phyloP scores from a whole-genome alignment of 2,113 vertebrate genomes.

The Heterotis niloticus region DNA sequence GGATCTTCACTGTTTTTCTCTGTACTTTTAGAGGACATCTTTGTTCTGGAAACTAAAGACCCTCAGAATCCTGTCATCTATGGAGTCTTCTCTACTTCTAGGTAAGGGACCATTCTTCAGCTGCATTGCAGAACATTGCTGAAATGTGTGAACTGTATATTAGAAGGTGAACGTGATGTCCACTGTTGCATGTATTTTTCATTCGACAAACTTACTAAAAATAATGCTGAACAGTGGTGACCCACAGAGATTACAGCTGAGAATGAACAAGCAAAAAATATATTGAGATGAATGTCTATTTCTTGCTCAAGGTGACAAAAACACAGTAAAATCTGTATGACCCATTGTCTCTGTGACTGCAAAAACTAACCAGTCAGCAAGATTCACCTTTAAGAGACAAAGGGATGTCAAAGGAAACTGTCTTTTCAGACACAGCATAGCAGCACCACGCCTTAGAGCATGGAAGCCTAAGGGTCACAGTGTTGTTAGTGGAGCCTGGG shows the following conservation, averaged over 20 bases:
- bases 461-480: slow-evolving; percentile 27
- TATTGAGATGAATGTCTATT: slow-evolving; percentile 1
- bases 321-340: background rate
- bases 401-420: slow-evolving; percentile 14
- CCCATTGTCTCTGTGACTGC: background rate
- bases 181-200: too few species aligned
- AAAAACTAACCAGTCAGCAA: slow-evolving; percentile 10
- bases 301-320: background rate
- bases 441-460: slow-evolving; percentile 20
- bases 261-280: background rate
- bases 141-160: background rate
- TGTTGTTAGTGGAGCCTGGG: slow-evolving; percentile 46
- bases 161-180: background rate
- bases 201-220: too few species aligned
- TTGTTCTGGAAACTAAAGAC: slow-evolving; percentile 73
- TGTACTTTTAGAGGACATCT: slow-evolving; percentile 71
- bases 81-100: slow-evolving; percentile 77
- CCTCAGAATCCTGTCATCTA: slow-evolving; percentile 73
- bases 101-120: slow-evolving; percentile 53
- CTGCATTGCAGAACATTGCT: background rate
- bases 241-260: background rate
- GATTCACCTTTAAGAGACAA: slow-evolving; percentile 33
- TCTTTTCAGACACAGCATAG: slow-evolving; percentile 27
- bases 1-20: slow-evolving; percentile 8
- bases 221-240: background rate